Percentiles rank a stretch among this genome's conserved stretches.
Evolutionary conservation across 2,888 invertebrate species (phyloP).

Genomic region (Erebia epiphron): DNA sequence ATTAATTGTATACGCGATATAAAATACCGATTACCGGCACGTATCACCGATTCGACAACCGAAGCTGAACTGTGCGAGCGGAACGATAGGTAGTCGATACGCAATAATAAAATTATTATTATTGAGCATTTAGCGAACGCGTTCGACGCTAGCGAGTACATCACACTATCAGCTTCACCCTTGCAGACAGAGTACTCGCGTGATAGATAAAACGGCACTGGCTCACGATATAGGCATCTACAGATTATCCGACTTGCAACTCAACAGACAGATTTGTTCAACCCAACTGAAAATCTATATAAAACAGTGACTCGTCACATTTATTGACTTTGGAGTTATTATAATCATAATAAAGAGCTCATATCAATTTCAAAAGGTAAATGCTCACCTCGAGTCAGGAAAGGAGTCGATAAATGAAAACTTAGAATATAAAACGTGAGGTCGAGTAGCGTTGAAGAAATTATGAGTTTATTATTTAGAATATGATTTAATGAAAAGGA

Average conservation of each 20-base stretch:
- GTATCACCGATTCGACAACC: constrained; percentile 34
- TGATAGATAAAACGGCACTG: constrained; percentile 37
- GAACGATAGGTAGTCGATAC: constrained; percentile 23
- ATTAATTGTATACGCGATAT: background rate
- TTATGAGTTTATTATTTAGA: no score
- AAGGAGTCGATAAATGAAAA: no score
- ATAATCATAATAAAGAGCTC: background rate
- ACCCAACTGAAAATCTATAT: background rate
- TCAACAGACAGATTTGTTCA: no score
- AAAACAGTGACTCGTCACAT: background rate
- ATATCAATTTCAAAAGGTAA: background rate
- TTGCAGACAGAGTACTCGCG: constrained; percentile 22
- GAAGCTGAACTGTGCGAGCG: constrained; percentile 38
- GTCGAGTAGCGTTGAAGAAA: no score
- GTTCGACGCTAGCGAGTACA: constrained; percentile 34
- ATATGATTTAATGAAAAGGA: no score
- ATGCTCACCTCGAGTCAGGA: no score
- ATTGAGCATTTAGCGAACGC: constrained; percentile 34
- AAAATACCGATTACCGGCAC: constrained; percentile 17
- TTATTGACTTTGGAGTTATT: background rate
- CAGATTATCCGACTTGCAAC: background rate
- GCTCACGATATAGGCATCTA: constrained; percentile 9
- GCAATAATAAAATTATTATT: constrained; percentile 42
- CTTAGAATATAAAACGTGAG: no score
- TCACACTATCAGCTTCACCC: constrained; percentile 23